phyloP scores from a whole-genome alignment of 2,888 invertebrate genomes.

The Lycia hirtaria region DNA sequence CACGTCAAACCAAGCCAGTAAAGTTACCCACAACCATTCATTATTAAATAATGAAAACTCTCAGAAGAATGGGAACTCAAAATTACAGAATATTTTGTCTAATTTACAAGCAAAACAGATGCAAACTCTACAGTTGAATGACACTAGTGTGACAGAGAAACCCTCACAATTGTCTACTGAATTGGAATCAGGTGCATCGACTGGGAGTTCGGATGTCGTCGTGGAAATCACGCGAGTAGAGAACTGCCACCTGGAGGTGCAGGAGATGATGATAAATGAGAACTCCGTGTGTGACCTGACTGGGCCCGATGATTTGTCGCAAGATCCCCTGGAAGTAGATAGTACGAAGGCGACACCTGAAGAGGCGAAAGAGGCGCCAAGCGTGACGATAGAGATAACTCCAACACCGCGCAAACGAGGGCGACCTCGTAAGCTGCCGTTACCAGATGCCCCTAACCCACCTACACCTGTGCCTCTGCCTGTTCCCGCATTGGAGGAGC shows the following conservation, averaged over 20 bases:
- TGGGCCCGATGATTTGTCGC: slow-evolving; percentile 68
- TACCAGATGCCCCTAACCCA: slow-evolving; percentile 65
- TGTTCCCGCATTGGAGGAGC: slow-evolving; percentile 74
- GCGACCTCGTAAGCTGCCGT: slow-evolving; percentile 74
- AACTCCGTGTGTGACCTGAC: slow-evolving; percentile 74
- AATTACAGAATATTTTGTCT: slow-evolving; percentile 77
- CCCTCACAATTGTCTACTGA: slow-evolving; percentile 58
- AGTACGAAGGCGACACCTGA: slow-evolving; percentile 51
- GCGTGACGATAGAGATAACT: slow-evolving; percentile 59
- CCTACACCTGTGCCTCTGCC: slow-evolving; percentile 59
- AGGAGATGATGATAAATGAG: slow-evolving; percentile 78
- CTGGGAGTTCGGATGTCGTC: slow-evolving; percentile 65
- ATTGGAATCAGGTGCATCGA: slow-evolving; percentile 69
- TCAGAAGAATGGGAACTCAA: slow-evolving; percentile 80
- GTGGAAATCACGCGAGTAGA: slow-evolving; percentile 62
- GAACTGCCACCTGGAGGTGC: slow-evolving; percentile 65
- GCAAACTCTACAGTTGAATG: slow-evolving; percentile 65
- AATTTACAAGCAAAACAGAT: slow-evolving; percentile 77
- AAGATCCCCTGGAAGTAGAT: slow-evolving; percentile 77
- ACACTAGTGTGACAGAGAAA: slow-evolving; percentile 64
- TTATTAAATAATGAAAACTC: slow-evolving; percentile 77
- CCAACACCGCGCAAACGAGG: slow-evolving; percentile 80
- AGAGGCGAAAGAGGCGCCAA: slow-evolving; percentile 42
- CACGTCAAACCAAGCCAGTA: slow-evolving; percentile 62
- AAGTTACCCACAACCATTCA: slow-evolving; percentile 61